Base-by-base conservation (phyloP, 1,140 invertebrate genomes). In the Paraescarpia echinospica region DNA sequence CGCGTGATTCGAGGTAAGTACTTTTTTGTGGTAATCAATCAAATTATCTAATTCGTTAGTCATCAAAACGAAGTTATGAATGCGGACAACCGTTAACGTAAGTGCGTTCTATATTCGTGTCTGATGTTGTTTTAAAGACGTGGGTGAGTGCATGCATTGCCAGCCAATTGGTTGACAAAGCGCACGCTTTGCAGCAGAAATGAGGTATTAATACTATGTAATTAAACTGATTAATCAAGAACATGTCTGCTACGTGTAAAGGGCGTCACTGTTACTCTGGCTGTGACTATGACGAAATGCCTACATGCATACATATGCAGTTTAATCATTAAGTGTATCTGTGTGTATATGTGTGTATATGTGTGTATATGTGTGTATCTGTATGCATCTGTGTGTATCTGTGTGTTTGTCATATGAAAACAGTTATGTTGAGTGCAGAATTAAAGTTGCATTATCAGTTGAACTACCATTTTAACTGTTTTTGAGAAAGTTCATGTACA, bases 41-140 rank as follows among this genome's bases (percentile, higher is more conserved):
- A 92, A 35, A 8, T 35, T 59, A 2, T 35, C 27, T 92, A 48
- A 48, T 34, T 48, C 34, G 51, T 35, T 92, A 92, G 33, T 35
- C 27, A 51, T 41, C 34, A 33, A 48, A 90, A 41, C 41, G 34
- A 35, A 35, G 35, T 88, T 77, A 33, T 59, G 48, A 35, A 59
- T 89, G 59, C 89, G 34, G 33, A 93, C 48, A 48, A 35, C 6
- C 34, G 35, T 35, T 33, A 90, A 33, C 34, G 12, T 89, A 9
- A 91, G 0, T 34, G 88, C 34, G 91, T 92, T 90, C 31, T 34
- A 59, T 90, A 2, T n/a, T 92, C 92, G 18, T 77, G 91, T n/a
- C 1, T 92, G 14, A 77, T 14, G 59, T 14, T 6, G 22, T 77
- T 77, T 77, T 27, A 77, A 77, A 77, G 59, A 27, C 59, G 59